These are phyloP conservation scores for Ranitomeya imitator DNA, from an alignment of 2,113 vertebrate genomes.

Conservation along the genomic window DNA sequence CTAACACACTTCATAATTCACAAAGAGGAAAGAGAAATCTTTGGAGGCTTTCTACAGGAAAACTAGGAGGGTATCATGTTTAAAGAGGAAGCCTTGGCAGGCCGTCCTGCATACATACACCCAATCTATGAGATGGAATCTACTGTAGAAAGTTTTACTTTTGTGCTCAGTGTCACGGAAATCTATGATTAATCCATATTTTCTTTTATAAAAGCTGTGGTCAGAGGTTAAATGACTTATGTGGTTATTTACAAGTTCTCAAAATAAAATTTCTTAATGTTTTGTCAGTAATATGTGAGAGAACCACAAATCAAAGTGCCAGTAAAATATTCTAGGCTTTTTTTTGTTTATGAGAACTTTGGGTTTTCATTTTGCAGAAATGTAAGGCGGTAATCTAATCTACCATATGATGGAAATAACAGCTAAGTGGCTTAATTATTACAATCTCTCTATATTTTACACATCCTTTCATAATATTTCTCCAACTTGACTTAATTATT, in stretches of 20 bases:
- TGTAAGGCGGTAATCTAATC: background rate
- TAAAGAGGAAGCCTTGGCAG: slow-evolving; percentile 36
- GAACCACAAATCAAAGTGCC: slow-evolving; percentile 19
- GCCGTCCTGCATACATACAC: slow-evolving; percentile 10
- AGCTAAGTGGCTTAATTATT: background rate
- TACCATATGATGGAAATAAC: background rate
- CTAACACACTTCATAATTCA: slow-evolving; percentile 44
- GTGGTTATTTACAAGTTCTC: slow-evolving; percentile 10
- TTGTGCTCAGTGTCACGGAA: slow-evolving; percentile 12
- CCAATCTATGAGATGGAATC: slow-evolving; percentile 1
- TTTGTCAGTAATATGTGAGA: slow-evolving; percentile 14
- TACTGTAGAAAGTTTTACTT: background rate
- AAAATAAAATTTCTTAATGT: background rate
- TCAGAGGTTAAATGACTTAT: background rate
- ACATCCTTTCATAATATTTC: background rate
- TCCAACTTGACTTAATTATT: background rate
- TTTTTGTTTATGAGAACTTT: slow-evolving; percentile 9
- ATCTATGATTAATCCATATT: slow-evolving; percentile 17
- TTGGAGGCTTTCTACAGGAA: slow-evolving; percentile 53
- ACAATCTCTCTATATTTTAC: background rate
- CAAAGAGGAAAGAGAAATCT: slow-evolving; percentile 43
- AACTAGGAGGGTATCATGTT: slow-evolving; percentile 36
- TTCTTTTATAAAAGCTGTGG: slow-evolving; percentile 24
- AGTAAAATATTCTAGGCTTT: slow-evolving; percentile 39
- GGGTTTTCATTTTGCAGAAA: slow-evolving; percentile 20